Evolutionary conservation across 2,113 vertebrate genomes (phyloP), one percentile per base, ranked within the genome.

Genomic region (Chascanopsetta lugubris): DNA sequence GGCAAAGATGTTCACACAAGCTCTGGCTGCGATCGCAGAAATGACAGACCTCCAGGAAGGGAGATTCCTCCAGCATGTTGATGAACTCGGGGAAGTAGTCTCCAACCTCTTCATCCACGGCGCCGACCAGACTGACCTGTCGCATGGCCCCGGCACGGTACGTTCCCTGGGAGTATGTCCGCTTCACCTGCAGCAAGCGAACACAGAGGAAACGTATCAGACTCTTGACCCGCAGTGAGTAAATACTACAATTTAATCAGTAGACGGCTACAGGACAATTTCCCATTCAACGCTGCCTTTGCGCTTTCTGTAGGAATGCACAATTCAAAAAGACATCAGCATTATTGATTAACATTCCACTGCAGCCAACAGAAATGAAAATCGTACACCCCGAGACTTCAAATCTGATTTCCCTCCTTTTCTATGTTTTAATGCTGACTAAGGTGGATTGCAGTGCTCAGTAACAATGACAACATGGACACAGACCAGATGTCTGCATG

Each of bases 101-200:
- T 65, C 89, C 89, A 0, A 90, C 89, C 70, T 90, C 89, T 47
- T 90, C 89, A 2, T 90, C 89, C 61, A 90, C 89, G 6, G 89
- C 89, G 11, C 89, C 89, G 0, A 90, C 89, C 54, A 90, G 72
- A 57, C 89, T 90, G 82, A 90, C 85, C 75, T 90, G 89, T 51
- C 89, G 74, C 89, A 90, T 90, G 75, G 89, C 89, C 29, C 89
- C 89, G 25, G 89, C 89, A 15, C 89, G 80, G 70, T 90, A 90
- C 0, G 89, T 90, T 72, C 89, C 89, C 78, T 88, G 67, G 72
- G 87, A 90, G 30, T 90, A 90, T 0, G 89, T 90, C 69, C 87
- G 76, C 80, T 90, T 90, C 67, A 89, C 89, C 89, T 90, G 67
- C 48, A 74, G 60, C 34, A 49, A 10, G 24, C 4, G 8, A 47